A percentile compares a stretch with the other conserved stretches of the same genome.
Evolutionary conservation across 1,140 invertebrate species (phyloP).

Genomic region (Drosophila ironensis): DNA sequence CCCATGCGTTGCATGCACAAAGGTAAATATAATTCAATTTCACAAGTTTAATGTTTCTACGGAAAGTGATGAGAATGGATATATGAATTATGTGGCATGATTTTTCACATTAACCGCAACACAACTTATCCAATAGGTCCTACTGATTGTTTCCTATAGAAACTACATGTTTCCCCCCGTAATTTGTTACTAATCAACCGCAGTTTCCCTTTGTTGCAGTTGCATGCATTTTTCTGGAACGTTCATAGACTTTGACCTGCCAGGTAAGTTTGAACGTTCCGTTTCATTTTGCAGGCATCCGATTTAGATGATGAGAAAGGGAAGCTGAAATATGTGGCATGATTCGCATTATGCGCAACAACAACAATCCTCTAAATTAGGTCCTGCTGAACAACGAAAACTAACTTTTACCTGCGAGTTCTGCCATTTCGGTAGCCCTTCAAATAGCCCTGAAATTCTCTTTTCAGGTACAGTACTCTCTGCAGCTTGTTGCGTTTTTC

Average conservation of each 20-base stretch:
- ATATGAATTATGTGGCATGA: constrained; percentile 61
- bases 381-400: constrained; percentile 62
- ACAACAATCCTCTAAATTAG: constrained; percentile 70
- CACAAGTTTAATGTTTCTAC: background rate
- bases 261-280: background rate
- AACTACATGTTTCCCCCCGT: background rate
- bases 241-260: background rate
- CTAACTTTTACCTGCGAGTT: background rate
- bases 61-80: constrained; percentile 57
- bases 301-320: constrained; percentile 54
- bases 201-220: background rate
- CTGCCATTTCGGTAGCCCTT: background rate
- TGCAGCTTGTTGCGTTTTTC: background rate
- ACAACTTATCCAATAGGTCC: constrained; percentile 60
- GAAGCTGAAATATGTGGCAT: constrained; percentile 67
- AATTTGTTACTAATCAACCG: background rate
- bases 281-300: background rate
- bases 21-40: constrained; percentile 9
- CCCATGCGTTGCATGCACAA: background rate
- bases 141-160: constrained; percentile 29
- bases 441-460: too few relatives aligned
- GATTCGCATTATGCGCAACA: constrained; percentile 79
- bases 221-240: background rate
- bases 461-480: constrained; percentile 44
- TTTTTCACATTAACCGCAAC: constrained; percentile 64